A percentile compares a stretch with the other conserved stretches of the same genome.
phyloP scores from a whole-genome alignment of 2,113 vertebrate genomes.

The Ahaetulla prasina region DNA sequence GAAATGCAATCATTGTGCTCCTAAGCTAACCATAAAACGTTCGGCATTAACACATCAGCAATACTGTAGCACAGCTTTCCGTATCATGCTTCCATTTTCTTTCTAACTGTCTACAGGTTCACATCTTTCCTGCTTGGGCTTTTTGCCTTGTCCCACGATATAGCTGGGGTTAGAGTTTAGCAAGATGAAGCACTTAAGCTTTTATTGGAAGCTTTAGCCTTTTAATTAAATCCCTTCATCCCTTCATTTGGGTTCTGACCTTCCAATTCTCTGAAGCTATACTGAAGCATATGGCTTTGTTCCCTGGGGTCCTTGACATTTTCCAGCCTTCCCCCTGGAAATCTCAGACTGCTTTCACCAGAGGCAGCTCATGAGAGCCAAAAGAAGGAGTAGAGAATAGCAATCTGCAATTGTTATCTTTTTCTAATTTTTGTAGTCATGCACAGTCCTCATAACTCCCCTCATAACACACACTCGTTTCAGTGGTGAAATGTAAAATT shows the following conservation, averaged over 20 bases:
- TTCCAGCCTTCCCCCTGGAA: no score
- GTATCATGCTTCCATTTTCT: neutral
- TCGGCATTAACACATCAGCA: neutral
- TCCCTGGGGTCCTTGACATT: neutral
- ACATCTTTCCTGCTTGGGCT: neutral
- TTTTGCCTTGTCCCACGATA: neutral
- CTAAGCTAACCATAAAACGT: neutral
- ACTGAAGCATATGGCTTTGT: neutral
- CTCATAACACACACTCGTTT: no score
- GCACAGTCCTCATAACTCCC: neutral
- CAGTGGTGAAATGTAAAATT: no score
- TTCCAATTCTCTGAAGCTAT: neutral
- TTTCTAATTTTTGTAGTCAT: neutral
- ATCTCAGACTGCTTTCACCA: neutral
- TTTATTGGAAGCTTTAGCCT: neutral
- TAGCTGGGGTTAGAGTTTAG: neutral
- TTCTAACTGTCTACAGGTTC: neutral
- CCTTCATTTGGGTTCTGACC: neutral
- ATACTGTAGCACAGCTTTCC: neutral
- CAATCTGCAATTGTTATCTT: neutral
- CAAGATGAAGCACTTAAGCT: neutral
- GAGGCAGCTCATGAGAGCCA: neutral
- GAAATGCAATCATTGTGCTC: neutral
- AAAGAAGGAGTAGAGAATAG: neutral
- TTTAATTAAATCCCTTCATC: neutral